Base-by-base conservation (phyloP, 2,797 vertebrate genomes). In the Rhadinocentrus ornatus region DNA sequence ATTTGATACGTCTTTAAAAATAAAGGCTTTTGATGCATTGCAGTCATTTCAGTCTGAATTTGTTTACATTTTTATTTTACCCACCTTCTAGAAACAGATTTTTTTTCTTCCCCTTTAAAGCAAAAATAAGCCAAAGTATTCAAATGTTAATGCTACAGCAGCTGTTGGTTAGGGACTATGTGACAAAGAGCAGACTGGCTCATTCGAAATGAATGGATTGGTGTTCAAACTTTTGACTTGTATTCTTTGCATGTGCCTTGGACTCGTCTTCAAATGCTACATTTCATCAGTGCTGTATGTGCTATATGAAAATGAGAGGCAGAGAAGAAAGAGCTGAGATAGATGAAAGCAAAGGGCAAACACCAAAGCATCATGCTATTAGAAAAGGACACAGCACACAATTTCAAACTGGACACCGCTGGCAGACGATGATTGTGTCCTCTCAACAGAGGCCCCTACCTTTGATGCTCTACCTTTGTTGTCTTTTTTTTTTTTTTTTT, bases 371-470 rank as follows among this genome's bases (percentile, higher is more conserved):
- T 62, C 75, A 66, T 73, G 73, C 79, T 57, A 11, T 78, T 70
- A 65, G 53, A 54, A 22, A 56, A 67, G 20, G 50, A 54, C 22
- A 57, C 62, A 69, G 35, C 65, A 62, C 44, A 31, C 15, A 2
- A 22, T 46, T 66, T 78, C 62, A 68, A 0, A 59, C 56, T 62
- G 44, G 9, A 46, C 61, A 66, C 68, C 69, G 63, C 56, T 67
- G 67, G 71, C 52, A 69, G 65, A 71, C 29, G 62, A 72, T 24
- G 61, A 75, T 79, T 46, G 66, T 63, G 22, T 83, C 65, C 74
- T 66, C 62, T 77, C 53, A 62, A 44, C 66, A 65, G 57, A 62
- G 46, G 50, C 24, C 77, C 37, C 77, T 83, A 84, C 83, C 80
- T 83, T 82, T 87, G 73, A 78, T 66, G 5, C 3, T 22, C 55